Evolutionary conservation across 1,140 invertebrate genomes (phyloP).

Genomic region (Mizuhopecten yessoensis): DNA sequence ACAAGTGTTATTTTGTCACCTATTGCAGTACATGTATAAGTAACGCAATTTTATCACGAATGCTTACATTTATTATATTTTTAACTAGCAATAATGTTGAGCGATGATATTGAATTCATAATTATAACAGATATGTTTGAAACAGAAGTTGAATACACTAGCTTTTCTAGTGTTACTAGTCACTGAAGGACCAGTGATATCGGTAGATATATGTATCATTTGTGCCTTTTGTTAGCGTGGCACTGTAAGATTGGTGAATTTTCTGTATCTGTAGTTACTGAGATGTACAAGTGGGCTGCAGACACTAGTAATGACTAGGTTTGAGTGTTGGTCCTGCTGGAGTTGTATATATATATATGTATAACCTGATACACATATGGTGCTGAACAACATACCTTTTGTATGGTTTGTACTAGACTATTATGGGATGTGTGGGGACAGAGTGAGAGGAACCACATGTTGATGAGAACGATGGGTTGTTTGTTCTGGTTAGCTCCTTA

Average conservation of each 20-base stretch:
- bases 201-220: too few relatives aligned
- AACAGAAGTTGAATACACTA: too few relatives aligned
- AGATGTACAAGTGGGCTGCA: background rate
- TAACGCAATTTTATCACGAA: background rate
- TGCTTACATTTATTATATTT: background rate
- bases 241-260: background rate
- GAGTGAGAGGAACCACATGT: too few relatives aligned
- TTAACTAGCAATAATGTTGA: background rate
- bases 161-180: background rate
- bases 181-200: background rate
- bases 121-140: too few relatives aligned
- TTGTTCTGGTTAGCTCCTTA: background rate
- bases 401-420: conserved; percentile 7
- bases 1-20: background rate
- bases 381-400: background rate
- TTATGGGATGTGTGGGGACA: background rate
- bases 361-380: background rate
- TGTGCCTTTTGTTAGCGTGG: too few relatives aligned
- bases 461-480: too few relatives aligned
- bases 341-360: too few relatives aligned
- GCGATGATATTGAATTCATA: background rate
- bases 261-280: too few relatives aligned
- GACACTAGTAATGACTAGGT: background rate
- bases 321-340: background rate
- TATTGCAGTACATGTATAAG: background rate